Conservation (phyloP, 2,888 invertebrate species). For the Auanema freiburgensis region DNA sequence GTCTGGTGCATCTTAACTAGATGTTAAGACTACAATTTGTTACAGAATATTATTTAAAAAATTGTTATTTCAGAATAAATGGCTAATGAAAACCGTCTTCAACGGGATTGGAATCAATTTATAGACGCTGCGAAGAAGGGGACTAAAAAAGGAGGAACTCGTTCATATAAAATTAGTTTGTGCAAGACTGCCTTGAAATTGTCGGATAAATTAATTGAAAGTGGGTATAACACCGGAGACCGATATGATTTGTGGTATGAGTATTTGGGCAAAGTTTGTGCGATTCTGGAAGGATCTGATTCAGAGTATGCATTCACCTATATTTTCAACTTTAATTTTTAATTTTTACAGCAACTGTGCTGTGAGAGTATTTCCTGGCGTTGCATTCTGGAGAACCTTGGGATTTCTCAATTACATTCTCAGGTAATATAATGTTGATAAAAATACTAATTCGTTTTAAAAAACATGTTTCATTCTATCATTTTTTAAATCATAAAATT, state of each 20-base stretch:
- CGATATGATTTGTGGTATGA: conserved; percentile 14
- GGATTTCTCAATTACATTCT: conserved; percentile 22
- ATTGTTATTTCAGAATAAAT: no score
- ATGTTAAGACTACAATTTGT: no score
- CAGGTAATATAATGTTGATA: conserved; percentile 27
- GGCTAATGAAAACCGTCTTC: no score
- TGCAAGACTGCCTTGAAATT: conserved; percentile 15
- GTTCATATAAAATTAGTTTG: conserved; percentile 8
- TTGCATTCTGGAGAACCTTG: conserved; percentile 24
- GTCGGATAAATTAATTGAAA: conserved; percentile 15
- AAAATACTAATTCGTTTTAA: conserved; percentile 19
- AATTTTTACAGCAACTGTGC: conserved; percentile 23
- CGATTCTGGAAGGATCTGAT: conserved; percentile 22
- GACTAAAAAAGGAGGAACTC: conserved; percentile 11
- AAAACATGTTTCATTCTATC: conserved; percentile 23
- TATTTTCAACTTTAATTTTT: conserved; percentile 21
- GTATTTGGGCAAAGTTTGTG: conserved; percentile 20
- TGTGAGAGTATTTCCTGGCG: conserved; percentile 22
- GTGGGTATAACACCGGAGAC: conserved; percentile 10
- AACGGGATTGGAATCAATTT: no score
- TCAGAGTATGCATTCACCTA: conserved; percentile 21
- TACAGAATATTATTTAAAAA: no score
- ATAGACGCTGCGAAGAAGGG: no score
- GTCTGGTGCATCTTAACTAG: no score
- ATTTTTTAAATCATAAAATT: conserved; percentile 21